Evolutionary conservation across 2,888 invertebrate species (phyloP).

Genomic region (Tigriopus californicus): DNA sequence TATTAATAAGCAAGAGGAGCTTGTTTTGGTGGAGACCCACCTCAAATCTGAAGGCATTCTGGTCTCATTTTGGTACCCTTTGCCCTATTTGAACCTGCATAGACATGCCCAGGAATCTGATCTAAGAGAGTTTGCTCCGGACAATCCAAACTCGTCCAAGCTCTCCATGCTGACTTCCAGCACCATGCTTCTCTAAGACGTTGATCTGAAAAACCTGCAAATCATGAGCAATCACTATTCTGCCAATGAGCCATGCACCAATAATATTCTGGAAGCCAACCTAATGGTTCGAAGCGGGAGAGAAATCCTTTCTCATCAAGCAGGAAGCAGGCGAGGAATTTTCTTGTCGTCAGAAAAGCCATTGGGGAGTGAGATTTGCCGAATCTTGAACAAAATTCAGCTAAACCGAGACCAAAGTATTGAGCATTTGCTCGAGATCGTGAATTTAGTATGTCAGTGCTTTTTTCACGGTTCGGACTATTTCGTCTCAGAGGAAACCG

Average conservation of each 20-base stretch:
- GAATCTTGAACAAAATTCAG: background rate
- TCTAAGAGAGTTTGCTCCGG: background rate
- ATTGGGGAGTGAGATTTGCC: background rate
- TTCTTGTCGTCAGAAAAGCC: background rate
- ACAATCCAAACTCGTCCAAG: slow-evolving; percentile 20
- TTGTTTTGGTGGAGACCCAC: slow-evolving; percentile 29
- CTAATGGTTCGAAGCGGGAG: background rate
- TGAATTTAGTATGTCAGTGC: background rate
- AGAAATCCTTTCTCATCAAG: too few species aligned
- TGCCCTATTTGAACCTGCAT: slow-evolving; percentile 25
- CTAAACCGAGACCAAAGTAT: background rate
- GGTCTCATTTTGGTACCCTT: slow-evolving; percentile 29
- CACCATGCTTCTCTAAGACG: slow-evolving; percentile 23
- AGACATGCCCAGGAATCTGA: slow-evolving; percentile 23
- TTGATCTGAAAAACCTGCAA: slow-evolving; percentile 28
- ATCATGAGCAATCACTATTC: slow-evolving; percentile 20
- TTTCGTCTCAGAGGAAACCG: slow-evolving; percentile 26
- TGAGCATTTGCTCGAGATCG: background rate
- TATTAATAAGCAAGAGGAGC: slow-evolving; percentile 26
- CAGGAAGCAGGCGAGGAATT: too few species aligned
- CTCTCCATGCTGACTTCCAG: background rate
- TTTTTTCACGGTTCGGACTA: slow-evolving; percentile 26
- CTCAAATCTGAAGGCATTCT: slow-evolving; percentile 28
- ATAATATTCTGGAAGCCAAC: background rate
- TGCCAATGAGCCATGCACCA: too few species aligned